A percentile compares a stretch with the other conserved stretches of the same genome.
These are phyloP conservation scores for Salvator merianae DNA, from an alignment of 2,113 vertebrate species.

Conservation along the genomic window DNA sequence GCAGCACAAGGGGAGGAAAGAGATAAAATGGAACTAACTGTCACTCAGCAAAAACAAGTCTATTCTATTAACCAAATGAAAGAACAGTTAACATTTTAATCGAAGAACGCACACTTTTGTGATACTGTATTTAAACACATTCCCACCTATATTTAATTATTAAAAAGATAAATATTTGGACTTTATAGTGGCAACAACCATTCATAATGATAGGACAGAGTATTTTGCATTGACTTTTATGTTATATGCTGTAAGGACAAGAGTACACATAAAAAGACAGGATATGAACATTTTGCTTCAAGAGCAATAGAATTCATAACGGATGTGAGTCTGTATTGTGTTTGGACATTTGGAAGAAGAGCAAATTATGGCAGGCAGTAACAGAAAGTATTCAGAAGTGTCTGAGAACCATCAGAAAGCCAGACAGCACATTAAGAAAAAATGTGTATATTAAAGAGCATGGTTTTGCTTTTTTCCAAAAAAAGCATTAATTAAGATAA, in stretches of 20 bases:
- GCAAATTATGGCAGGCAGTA: slow-evolving; percentile 58
- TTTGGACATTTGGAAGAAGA: slow-evolving; percentile 53
- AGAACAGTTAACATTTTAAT: neutral
- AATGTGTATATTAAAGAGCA: slow-evolving; percentile 62
- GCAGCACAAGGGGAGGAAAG: neutral
- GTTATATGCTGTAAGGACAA: neutral
- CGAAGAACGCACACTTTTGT: slow-evolving; percentile 44
- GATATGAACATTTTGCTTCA: slow-evolving; percentile 6
- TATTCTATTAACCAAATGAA: neutral
- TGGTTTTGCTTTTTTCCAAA: slow-evolving; percentile 36
- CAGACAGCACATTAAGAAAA: slow-evolving; percentile 49
- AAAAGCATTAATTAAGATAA: neutral
- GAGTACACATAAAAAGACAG: slow-evolving; percentile 8
- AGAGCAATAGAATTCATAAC: slow-evolving; percentile 45
- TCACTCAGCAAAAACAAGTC: neutral
- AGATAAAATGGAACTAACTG: neutral
- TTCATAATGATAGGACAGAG: slow-evolving; percentile 27
- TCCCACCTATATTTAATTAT: slow-evolving; percentile 29
- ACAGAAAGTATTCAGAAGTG: slow-evolving; percentile 35
- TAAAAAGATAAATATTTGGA: slow-evolving; percentile 62
- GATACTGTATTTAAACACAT: slow-evolving; percentile 45
- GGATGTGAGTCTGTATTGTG: slow-evolving; percentile 53
- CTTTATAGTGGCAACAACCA: slow-evolving; percentile 38
- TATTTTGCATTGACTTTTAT: slow-evolving; percentile 45
- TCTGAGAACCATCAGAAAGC: slow-evolving; percentile 30